These are phyloP conservation scores for Bombyx huttoni DNA, from an alignment of 2,888 invertebrate genomes.

Conservation along the genomic window DNA sequence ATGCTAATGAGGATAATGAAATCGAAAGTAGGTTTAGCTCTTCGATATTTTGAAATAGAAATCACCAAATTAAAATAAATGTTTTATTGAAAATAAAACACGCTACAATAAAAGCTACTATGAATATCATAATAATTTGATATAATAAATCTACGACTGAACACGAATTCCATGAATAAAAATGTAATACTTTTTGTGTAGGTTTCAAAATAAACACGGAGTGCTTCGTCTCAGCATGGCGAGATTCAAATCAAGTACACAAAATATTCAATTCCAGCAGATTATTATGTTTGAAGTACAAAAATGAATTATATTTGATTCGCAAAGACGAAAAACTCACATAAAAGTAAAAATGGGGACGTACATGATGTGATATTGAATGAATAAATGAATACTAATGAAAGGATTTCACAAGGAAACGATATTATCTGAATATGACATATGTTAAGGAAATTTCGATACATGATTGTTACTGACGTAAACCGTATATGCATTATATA, in stretches of 20 bases:
- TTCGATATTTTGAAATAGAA: no score
- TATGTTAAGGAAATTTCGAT: background rate
- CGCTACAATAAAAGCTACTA: no score
- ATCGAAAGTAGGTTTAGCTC: no score
- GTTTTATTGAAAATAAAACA: no score
- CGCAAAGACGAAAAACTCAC: background rate
- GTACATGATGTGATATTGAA: constrained; percentile 5
- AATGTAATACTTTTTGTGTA: no score
- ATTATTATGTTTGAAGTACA: background rate
- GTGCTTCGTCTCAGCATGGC: background rate
- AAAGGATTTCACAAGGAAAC: background rate
- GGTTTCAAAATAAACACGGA: no score
- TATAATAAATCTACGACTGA: no score
- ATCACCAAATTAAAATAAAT: no score
- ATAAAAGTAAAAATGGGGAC: background rate
- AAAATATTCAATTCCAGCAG: background rate
- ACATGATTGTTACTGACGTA: background rate
- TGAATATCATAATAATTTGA: no score
- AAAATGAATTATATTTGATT: background rate
- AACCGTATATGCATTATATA: background rate
- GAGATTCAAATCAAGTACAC: background rate
- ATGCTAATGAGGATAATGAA: no score
- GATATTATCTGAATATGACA: background rate
- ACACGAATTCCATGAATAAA: no score
- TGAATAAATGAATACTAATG: constrained; percentile 7